Conservation (phyloP, 2,113 vertebrate genomes). For the Microcebus lehilahytsara region DNA sequence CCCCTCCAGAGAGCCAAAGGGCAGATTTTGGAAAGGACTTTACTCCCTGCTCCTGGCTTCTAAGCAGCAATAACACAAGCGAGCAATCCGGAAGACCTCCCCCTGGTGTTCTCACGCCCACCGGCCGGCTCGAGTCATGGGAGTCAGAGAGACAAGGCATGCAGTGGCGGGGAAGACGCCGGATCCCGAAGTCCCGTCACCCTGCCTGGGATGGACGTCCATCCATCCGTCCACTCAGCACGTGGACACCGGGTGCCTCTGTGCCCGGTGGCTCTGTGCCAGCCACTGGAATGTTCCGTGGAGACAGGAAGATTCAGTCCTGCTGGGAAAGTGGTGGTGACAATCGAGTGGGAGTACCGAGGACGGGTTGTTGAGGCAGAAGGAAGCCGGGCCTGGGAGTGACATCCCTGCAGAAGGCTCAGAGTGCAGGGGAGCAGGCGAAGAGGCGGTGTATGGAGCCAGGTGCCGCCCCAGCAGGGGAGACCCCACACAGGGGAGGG, state of each 20-base stretch:
- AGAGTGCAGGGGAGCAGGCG: neutral
- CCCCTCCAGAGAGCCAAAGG: neutral
- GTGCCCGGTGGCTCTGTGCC: neutral
- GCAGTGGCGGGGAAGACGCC: too few species aligned
- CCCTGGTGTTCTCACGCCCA: neutral
- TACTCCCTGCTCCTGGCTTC: neutral
- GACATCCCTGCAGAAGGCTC: neutral
- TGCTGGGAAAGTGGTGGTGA: neutral
- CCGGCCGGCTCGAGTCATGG: rapidly evolving
- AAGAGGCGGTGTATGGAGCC: too few species aligned
- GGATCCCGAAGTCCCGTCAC: rapidly evolving
- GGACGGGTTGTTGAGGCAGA: too few species aligned
- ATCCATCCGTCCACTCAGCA: rapidly evolving
- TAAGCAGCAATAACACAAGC: neutral
- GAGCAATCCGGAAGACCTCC: neutral
- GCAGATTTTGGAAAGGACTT: neutral
- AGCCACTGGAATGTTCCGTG: neutral
- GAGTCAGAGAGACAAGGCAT: neutral
- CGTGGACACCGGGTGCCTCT: rapidly evolving
- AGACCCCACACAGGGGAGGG: neutral
- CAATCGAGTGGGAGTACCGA: neutral
- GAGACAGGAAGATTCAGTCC: neutral
- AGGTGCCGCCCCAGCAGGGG: neutral
- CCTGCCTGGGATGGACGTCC: neutral
- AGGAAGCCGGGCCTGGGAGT: neutral